Base-by-base conservation (phyloP, 2,797 vertebrate species). In the Remorina albescens region DNA sequence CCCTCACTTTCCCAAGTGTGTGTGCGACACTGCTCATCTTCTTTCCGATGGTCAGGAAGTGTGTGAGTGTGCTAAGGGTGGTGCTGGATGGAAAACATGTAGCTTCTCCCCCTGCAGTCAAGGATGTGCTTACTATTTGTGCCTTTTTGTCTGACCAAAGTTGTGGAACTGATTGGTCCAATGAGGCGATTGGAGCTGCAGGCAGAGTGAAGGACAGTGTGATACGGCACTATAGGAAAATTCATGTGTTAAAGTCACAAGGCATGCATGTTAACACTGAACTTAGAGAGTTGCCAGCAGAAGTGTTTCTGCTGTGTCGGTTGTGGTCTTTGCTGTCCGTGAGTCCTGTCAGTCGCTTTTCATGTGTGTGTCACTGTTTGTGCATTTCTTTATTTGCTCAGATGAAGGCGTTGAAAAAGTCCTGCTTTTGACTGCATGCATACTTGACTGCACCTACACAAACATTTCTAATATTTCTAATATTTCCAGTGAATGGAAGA, bases 251-350 rank as follows among this genome's bases (percentile, higher is more conserved):
- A 83, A 86, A 93, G 92, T 94, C 90, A 94, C 92, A 93, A 95
- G 92, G 93, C 94, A 95, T 95, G 94, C 93, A 94, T 88, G 92
- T 92, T 93, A 92, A 92, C 92, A 93, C 89, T 89, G 85, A 92
- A 86, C 88, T 83, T 71, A 85, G 66, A 90, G 75, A 92, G 87
- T 82, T 74, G 25, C 78, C 85, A 84, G 71, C 71, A 85, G 26
- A 60, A 76, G 83, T 83, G 74, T 70, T 76, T 78, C 67, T 51
- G 71, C 56, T 82, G 81, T 63, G 68, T 71, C 44, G 53, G 73
- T 60, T 64, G 68, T 63, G 36, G 50, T 58, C 76, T 84, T 76
- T 80, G 77, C 68, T 58, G 80, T 71, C 78, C 44, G 36, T 65
- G 65, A 80, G 76, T 74, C 66, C 71, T 60, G 70, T 76, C 44